A percentile compares a stretch with the other conserved stretches of the same genome.
Evolutionary conservation across 2,888 invertebrate genomes (phyloP).

Genomic region (Melinaea menophilus): DNA sequence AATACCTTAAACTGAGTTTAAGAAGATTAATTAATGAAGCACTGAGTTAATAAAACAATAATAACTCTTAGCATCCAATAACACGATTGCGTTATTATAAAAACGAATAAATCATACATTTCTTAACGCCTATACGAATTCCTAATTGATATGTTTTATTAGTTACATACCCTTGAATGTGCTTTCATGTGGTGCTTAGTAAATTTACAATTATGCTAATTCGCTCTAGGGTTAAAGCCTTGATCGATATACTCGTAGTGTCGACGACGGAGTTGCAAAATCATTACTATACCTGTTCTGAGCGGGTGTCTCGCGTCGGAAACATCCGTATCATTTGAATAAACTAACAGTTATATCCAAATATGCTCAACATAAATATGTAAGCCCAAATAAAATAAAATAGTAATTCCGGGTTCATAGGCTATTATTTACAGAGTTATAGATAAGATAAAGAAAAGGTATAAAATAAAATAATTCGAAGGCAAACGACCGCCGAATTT

Average conservation of each 20-base stretch:
- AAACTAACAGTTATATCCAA: slow-evolving; percentile 6
- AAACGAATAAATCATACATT: slow-evolving; percentile 4
- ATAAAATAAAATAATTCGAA: slow-evolving; percentile 26
- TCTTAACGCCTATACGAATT: slow-evolving; percentile 5
- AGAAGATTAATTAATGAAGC: background rate
- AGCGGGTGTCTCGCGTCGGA: background rate
- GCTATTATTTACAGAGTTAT: slow-evolving; percentile 5
- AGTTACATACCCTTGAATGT: slow-evolving; percentile 14
- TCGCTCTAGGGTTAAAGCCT: slow-evolving; percentile 12
- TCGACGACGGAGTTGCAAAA: slow-evolving; percentile 11
- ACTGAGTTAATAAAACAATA: background rate
- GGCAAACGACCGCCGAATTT: slow-evolving; percentile 28
- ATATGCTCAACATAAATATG: background rate
- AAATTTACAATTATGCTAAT: slow-evolving; percentile 14
- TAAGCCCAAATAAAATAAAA: slow-evolving; percentile 9
- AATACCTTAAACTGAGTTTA: background rate
- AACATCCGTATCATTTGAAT: background rate
- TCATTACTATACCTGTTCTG: background rate
- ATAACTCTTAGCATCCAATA: background rate
- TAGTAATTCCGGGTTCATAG: slow-evolving; percentile 6
- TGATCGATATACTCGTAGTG: slow-evolving; percentile 9
- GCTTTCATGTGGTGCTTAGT: slow-evolving; percentile 10
- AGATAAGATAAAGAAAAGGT: slow-evolving; percentile 14
- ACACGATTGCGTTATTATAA: background rate
- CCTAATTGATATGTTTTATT: slow-evolving; percentile 6